Percentiles rank a stretch among this genome's conserved stretches.
Conservation (phyloP, 2,888 invertebrate species). For the Brachypalpus laphriformis region DNA sequence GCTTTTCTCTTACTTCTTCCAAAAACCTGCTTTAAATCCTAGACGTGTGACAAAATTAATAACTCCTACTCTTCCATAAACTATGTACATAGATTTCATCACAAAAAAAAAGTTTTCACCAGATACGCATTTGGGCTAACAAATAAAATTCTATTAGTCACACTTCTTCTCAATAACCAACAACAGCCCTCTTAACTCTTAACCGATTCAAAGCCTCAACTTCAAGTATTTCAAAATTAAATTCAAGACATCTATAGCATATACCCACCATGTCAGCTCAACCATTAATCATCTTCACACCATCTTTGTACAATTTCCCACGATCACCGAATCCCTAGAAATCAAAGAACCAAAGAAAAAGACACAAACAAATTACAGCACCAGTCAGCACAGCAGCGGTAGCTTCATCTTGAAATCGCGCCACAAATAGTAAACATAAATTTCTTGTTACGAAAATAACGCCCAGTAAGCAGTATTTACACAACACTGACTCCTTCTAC, state of each 20-base stretch:
- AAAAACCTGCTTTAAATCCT: neutral
- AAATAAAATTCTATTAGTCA: conserved; percentile 33
- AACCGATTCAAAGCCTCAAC: conserved; percentile 10
- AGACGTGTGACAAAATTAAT: conserved; percentile 13
- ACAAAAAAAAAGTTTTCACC: neutral
- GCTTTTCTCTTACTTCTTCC: neutral
- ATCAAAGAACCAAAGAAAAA: conserved; percentile 19
- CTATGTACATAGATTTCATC: neutral
- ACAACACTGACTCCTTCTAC: conserved; percentile 24
- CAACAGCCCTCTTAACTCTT: neutral
- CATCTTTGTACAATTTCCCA: conserved; percentile 54
- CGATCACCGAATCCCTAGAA: conserved; percentile 53
- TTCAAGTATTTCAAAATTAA: neutral
- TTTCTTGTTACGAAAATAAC: conserved; percentile 58
- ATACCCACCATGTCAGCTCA: conserved; percentile 26
- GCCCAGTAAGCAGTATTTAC: conserved; percentile 62
- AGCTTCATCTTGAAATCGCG: conserved; percentile 12
- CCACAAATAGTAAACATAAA: conserved; percentile 45
- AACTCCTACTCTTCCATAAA: conserved; percentile 7
- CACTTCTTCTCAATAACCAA: neutral
- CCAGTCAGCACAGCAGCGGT: conserved; percentile 22
- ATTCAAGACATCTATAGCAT: conserved; percentile 33
- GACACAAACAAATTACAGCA: neutral
- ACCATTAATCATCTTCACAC: conserved; percentile 70
- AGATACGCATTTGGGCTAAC: neutral